Conservation (phyloP, 2,113 vertebrate species). For the Petaurus breviceps region DNA sequence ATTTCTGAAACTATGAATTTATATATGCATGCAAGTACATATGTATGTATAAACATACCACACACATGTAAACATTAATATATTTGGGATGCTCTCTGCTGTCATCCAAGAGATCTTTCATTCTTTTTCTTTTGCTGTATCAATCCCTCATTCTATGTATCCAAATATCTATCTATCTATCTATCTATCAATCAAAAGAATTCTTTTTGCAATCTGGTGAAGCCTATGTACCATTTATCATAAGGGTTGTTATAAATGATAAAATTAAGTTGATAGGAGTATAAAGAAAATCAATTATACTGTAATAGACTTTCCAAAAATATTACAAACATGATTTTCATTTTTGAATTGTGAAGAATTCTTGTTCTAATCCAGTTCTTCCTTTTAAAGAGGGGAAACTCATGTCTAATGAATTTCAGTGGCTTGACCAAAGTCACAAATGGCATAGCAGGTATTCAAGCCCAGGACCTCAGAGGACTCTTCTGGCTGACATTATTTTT, state of each 20-base stretch:
- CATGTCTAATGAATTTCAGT: not conserved
- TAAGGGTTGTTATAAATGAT: not conserved
- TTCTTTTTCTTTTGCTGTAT: too few species aligned
- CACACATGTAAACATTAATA: too few species aligned
- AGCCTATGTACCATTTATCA: not conserved
- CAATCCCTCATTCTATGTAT: too few species aligned
- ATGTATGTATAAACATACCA: too few species aligned
- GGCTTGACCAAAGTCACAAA: not conserved
- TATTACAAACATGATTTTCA: too few species aligned
- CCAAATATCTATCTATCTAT: too few species aligned
- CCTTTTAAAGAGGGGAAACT: not conserved
- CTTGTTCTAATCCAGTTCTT: not conserved
- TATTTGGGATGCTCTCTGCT: too few species aligned
- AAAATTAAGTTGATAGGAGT: not conserved
- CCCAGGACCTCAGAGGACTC: not conserved
- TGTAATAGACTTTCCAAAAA: not conserved
- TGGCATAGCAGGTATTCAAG: not conserved
- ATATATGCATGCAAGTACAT: too few species aligned
- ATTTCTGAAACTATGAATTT: not conserved
- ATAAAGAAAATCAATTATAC: not conserved
- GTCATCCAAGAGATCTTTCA: too few species aligned
- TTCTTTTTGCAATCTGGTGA: not conserved
- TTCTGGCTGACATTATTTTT: not conserved
- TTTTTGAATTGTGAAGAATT: too few species aligned
- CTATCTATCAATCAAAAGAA: not conserved